Percentiles rank a stretch among this genome's conserved stretches.
Conservation (phyloP, 2,113 vertebrate genomes). For the Elanoides forficatus region DNA sequence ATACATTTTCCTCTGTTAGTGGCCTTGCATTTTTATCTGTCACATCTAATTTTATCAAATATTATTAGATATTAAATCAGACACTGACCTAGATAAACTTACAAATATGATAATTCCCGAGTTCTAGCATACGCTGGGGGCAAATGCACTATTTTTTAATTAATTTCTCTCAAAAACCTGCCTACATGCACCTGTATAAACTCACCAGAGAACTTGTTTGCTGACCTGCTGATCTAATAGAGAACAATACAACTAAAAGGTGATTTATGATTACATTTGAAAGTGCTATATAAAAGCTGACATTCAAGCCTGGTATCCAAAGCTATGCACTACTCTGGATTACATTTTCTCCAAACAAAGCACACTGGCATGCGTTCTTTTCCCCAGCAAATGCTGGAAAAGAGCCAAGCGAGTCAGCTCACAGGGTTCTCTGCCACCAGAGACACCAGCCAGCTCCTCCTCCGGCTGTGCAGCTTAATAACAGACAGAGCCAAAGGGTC, state of each 20-base stretch:
- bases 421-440: background rate
- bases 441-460: background rate
- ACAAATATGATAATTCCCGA: background rate
- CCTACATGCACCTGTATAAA: background rate
- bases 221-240: background rate
- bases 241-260: background rate
- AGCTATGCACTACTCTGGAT: background rate
- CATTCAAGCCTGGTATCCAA: background rate
- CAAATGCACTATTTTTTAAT: background rate
- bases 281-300: background rate
- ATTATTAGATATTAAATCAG: background rate
- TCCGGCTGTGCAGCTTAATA: background rate
- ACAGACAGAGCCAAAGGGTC: background rate
- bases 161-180: background rate
- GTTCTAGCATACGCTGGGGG: background rate
- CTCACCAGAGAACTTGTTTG: background rate
- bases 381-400: background rate
- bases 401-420: background rate
- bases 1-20: background rate
- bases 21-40: background rate
- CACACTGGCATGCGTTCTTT: accelerated
- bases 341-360: background rate
- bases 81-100: background rate
- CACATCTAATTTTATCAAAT: background rate
- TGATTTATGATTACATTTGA: background rate